Evolutionary conservation across 2,888 invertebrate species (phyloP).

Genomic region (Malthinus seriepunctatus): DNA sequence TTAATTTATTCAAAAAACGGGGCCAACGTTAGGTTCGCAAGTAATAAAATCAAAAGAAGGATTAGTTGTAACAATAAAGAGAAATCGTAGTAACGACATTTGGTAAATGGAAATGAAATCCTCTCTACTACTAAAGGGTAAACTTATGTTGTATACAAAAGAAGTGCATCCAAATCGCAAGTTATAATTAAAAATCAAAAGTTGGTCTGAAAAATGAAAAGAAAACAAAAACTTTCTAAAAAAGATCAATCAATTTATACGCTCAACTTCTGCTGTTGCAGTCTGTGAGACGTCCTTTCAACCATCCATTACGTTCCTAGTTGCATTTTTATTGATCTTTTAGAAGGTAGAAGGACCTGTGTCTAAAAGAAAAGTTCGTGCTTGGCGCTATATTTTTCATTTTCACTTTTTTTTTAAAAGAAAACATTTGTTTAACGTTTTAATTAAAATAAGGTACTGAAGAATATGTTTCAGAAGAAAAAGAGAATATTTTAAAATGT

Average conservation of each 20-base stretch:
- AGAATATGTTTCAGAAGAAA: too few species aligned
- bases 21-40: too few species aligned
- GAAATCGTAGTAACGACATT: slow-evolving; percentile 3
- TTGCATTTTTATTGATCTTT: slow-evolving; percentile 24
- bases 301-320: slow-evolving; percentile 15
- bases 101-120: slow-evolving; percentile 1
- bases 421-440: too few species aligned
- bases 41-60: slow-evolving; percentile 1
- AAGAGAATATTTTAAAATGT: too few species aligned
- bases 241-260: background rate
- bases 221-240: too few species aligned
- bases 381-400: too few species aligned
- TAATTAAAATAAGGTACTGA: too few species aligned
- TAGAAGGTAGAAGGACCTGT: slow-evolving; percentile 1
- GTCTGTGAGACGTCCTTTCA: slow-evolving; percentile 2
- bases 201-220: too few species aligned
- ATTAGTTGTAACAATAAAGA: slow-evolving; percentile 5
- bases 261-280: background rate
- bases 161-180: background rate
- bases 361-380: too few species aligned
- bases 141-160: background rate
- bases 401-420: too few species aligned
- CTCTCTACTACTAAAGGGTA: background rate
- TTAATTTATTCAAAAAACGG: too few species aligned
- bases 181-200: too few species aligned